Evolutionary conservation across 92 coral and sea anemone genomes (phyloP).

Genomic region (Bergia sp.): DNA sequence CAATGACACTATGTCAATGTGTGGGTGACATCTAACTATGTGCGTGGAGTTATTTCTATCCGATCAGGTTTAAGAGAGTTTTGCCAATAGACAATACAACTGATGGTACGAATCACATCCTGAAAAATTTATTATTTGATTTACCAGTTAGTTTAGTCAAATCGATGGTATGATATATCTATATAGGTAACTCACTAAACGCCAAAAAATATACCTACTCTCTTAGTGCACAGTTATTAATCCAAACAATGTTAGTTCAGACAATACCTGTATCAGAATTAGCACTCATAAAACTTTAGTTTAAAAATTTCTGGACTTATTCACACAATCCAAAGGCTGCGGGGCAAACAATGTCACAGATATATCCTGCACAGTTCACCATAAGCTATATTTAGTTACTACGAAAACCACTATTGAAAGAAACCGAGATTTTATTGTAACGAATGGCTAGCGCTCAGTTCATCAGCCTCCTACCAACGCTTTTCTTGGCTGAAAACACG

Average conservation of each 20-base stretch:
- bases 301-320: conserved; percentile 11
- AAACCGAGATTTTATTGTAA: too few species aligned
- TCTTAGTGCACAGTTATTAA: conserved; percentile 1
- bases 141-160: neutral
- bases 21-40: too few species aligned
- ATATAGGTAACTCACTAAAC: too few species aligned
- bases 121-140: neutral
- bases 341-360: neutral
- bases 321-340: neutral
- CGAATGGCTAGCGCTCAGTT: too few species aligned
- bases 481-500: too few species aligned
- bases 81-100: too few species aligned
- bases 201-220: neutral
- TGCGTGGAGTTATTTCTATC: too few species aligned
- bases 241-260: neutral
- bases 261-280: neutral
- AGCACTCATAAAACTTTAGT: neutral
- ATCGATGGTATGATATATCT: neutral
- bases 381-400: too few species aligned
- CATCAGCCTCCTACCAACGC: too few species aligned
- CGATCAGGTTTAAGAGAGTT: too few species aligned
- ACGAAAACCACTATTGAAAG: too few species aligned
- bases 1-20: too few species aligned
- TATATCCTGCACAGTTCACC: neutral
- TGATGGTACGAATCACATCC: neutral